Evolutionary conservation across 2,113 vertebrate genomes (phyloP).

Genomic region (Callaeas wilsoni): DNA sequence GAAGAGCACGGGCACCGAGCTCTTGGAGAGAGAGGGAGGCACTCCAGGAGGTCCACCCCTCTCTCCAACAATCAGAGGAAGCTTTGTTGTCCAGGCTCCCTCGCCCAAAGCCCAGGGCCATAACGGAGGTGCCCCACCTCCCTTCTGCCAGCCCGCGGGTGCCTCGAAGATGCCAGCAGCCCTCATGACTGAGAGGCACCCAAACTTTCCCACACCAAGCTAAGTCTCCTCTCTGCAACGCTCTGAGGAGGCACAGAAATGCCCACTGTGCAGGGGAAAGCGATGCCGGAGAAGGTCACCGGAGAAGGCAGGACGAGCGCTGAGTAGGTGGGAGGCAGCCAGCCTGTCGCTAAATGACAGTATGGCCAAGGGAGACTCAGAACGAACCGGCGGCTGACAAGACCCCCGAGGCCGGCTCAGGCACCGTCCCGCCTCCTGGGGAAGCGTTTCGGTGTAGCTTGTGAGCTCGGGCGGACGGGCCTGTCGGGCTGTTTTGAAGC

Average conservation of each 20-base stretch:
- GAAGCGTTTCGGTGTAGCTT: not conserved
- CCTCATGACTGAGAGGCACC: not conserved
- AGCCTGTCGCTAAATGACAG: not conserved
- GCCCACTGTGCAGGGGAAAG: not conserved
- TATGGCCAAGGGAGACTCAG: not conserved
- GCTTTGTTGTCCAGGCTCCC: not conserved
- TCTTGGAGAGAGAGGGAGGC: not conserved
- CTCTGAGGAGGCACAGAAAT: rapidly evolving
- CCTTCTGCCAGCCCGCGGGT: not conserved
- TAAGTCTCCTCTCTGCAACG: not conserved
- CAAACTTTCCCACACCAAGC: not conserved
- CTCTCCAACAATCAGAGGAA: not conserved
- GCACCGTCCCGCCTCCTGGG: not conserved
- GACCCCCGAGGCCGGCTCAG: not conserved
- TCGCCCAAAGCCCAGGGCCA: not conserved
- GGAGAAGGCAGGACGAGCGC: not conserved
- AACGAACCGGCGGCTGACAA: not conserved
- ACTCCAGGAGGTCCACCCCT: not conserved
- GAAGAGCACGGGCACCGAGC: not conserved
- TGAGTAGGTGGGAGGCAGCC: rapidly evolving
- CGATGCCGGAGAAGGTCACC: not conserved
- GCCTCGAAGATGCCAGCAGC: not conserved
- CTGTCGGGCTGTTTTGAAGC: not conserved
- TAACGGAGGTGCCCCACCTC: not conserved
- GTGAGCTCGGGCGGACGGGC: not conserved